A percentile compares a stretch with the other conserved stretches of the same genome.
Conservation (phyloP, 2,797 vertebrate genomes). For the Bothrops alternatus region DNA sequence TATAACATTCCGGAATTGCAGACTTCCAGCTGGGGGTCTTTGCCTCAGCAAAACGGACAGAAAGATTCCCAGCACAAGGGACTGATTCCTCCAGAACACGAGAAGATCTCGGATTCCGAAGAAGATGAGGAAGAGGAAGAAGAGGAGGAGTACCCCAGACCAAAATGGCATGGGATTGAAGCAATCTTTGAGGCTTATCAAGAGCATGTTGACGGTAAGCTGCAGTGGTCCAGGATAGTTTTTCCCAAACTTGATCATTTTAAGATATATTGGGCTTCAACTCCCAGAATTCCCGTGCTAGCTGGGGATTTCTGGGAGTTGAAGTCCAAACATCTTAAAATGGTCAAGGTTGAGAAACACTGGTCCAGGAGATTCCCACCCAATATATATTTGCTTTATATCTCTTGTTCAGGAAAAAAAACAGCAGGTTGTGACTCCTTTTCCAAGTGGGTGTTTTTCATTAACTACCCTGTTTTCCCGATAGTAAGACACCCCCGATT, state of each 20-base stretch:
- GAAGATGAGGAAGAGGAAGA: slow-evolving; percentile 75
- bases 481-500: no score
- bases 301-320: not conserved
- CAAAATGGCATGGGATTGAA: slow-evolving; percentile 95
- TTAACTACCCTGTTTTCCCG: no score
- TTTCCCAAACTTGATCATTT: not conserved
- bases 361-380: not conserved
- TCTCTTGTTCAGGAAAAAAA: not conserved
- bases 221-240: not conserved
- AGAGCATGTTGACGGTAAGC: slow-evolving; percentile 91
- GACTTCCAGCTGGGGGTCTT: slow-evolving; percentile 69
- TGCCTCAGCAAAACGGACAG: slow-evolving; percentile 74
- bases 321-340: not conserved
- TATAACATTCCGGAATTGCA: slow-evolving; percentile 99
- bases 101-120: slow-evolving; percentile 75
- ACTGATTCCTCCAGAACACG: slow-evolving; percentile 63
- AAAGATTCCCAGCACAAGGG: slow-evolving; percentile 63
- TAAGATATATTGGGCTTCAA: not conserved
- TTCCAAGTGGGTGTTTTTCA: not conserved
- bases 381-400: not conserved
- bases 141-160: slow-evolving; percentile 74
- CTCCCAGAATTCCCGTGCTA: not conserved
- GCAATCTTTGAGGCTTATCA: slow-evolving; percentile 97
- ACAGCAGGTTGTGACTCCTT: not conserved
- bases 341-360: not conserved